phyloP scores from a whole-genome alignment of 2,113 vertebrate species.

The Elephas maximus region DNA sequence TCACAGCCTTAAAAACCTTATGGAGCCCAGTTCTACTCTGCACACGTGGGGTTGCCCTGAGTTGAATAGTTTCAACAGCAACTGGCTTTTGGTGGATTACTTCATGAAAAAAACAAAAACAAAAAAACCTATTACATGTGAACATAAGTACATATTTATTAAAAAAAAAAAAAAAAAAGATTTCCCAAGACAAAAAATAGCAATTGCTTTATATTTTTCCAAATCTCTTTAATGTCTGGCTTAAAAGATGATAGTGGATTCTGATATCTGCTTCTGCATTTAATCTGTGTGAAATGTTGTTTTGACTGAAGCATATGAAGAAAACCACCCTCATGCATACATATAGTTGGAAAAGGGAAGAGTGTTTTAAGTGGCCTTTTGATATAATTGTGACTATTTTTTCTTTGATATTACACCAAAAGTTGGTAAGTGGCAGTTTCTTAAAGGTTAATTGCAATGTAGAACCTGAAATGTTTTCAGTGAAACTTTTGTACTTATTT shows the following conservation, averaged over 20 bases:
- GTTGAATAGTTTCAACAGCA: no score
- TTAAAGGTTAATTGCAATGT: background rate
- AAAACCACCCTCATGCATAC: background rate
- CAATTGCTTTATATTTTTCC: background rate
- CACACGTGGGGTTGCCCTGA: no score
- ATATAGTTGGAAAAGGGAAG: background rate
- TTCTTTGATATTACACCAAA: background rate
- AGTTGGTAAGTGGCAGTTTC: background rate
- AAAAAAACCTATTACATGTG: background rate
- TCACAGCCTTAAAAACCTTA: no score
- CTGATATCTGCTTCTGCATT: background rate
- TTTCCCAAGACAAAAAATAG: slow-evolving; percentile 27
- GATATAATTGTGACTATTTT: background rate
- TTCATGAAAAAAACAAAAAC: background rate
- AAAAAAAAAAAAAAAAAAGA: background rate
- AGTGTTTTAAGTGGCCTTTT: background rate
- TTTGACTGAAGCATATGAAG: background rate
- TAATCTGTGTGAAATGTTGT: background rate
- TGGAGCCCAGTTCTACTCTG: no score
- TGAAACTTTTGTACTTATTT: background rate
- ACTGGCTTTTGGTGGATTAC: no score
- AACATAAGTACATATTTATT: background rate
- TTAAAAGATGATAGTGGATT: background rate
- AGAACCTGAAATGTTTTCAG: background rate
- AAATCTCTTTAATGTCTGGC: no score